Percentiles rank a stretch among this genome's conserved stretches.
phyloP scores from a whole-genome alignment of 1,140 invertebrate species.

The Heliconius hermathena region DNA sequence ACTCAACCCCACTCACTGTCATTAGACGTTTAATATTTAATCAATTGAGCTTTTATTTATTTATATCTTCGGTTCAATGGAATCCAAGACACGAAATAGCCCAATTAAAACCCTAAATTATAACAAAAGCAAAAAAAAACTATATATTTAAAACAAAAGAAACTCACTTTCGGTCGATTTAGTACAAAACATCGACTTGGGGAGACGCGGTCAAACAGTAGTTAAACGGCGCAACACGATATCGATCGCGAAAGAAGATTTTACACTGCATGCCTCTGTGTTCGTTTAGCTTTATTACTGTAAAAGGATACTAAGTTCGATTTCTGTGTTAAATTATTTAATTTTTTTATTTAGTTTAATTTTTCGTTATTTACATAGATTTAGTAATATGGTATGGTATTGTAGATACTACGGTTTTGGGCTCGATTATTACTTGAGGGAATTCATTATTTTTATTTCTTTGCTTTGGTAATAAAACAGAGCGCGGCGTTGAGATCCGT shows the following conservation, averaged over 20 bases:
- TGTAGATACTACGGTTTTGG: not conserved
- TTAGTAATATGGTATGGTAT: not conserved
- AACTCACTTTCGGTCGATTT: constrained; percentile 58
- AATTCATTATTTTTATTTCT: not conserved
- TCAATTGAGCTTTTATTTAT: no score
- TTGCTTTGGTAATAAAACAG: no score
- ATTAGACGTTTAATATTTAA: no score
- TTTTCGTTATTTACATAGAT: not conserved
- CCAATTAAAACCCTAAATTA: not conserved
- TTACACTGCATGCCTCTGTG: constrained; percentile 40
- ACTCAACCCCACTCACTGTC: no score
- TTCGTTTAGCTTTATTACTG: not conserved
- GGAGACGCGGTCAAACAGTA: constrained; percentile 61
- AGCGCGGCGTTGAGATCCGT: no score
- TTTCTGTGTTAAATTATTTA: not conserved
- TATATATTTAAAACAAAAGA: constrained; percentile 46
- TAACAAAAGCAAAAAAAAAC: constrained; percentile 46
- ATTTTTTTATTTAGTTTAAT: not conserved
- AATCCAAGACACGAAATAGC: not conserved
- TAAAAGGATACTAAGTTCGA: not conserved
- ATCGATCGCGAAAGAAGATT: constrained; percentile 55
- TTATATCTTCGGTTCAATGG: not conserved
- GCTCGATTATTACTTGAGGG: not conserved
- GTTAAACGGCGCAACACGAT: constrained; percentile 65
- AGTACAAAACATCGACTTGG: constrained; percentile 53